A percentile compares a stretch with the other conserved stretches of the same genome.
Conservation (phyloP, 2,797 vertebrate species). For the Yasuhikotakia modesta region DNA sequence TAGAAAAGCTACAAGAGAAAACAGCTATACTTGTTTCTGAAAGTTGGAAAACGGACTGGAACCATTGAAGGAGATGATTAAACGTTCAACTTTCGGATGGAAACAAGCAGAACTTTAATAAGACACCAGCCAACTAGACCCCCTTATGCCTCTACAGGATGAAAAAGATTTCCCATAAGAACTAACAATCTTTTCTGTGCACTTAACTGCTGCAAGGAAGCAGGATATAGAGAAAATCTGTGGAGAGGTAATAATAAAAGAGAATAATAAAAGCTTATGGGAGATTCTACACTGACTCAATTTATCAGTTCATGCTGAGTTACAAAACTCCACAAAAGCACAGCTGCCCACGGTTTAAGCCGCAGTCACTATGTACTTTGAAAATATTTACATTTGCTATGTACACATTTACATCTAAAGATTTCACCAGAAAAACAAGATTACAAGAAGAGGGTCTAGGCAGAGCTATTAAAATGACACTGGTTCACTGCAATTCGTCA, state of each 20-base stretch:
- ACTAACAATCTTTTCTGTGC: constrained; percentile 33
- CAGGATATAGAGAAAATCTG: neutral
- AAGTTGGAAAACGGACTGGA: constrained; percentile 7
- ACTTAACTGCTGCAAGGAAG: constrained; percentile 1
- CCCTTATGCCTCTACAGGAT: constrained; percentile 33
- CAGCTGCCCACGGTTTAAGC: constrained; percentile 5
- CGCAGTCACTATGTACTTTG: neutral
- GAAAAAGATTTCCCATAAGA: constrained; percentile 44
- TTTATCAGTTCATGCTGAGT: constrained; percentile 16
- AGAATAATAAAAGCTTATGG: constrained; percentile 13
- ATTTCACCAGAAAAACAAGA: constrained; percentile 3
- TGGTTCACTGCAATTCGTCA: neutral
- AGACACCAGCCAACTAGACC: constrained; percentile 19
- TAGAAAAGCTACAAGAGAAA: constrained; percentile 7
- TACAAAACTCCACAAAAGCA: neutral
- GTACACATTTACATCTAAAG: neutral
- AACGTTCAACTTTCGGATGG: constrained; percentile 26
- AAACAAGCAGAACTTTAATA: constrained; percentile 40
- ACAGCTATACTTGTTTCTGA: neutral
- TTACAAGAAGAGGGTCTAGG: constrained; percentile 6
- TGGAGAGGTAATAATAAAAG: neutral
- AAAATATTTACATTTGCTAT: neutral
- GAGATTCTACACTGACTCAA: constrained; percentile 23
- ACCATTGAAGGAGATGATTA: constrained; percentile 39
- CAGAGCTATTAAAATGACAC: neutral